Base-by-base conservation (phyloP, 2,888 invertebrate species). In the Caenorhabditis sulstoni region DNA sequence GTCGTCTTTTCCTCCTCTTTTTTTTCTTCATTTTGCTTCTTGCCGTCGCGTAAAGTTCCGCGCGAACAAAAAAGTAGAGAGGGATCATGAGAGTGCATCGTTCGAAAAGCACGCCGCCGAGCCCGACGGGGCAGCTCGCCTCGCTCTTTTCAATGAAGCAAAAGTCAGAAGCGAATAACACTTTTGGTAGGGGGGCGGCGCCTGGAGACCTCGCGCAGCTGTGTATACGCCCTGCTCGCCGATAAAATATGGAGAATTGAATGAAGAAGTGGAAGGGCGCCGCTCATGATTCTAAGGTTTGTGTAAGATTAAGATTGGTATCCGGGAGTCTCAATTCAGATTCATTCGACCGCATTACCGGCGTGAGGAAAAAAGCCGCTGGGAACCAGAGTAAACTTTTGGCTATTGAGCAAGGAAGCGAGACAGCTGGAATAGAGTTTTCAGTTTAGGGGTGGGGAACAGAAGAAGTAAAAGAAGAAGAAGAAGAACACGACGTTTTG, bases 181-280 rank as follows among this genome's bases (percentile, higher is more conserved):
- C 64, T 73, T 65, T 73, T 50, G 58, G 58, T 64, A 73, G 73
- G 73, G 73, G 73, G 73, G 73, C 73, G 73, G 73, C 73, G 73
- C 73, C 73, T 64, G 57, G 57, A 64, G 55, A 64, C 61, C 50
- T 64, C 49, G 22, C 41, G 39, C 66, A 39, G 37, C 16, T 67
- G 58, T 67, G 67, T 58, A 16, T 23, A 41, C 50, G 55, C n/a
- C n/a, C n/a, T n/a, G n/a, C 59, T 35, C 61, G 59, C 70, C 61
- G 61, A 61, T 70, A 73, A n/a, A n/a, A n/a, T 64, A 73, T 57
- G 29, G 29, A 58, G 64, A 62, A 58, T 50, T 64, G 64, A 62
- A 71, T 71, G 71, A 71, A 57, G 57, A 29, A 57, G 71, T 62
- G 47, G 55, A 57, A 55, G 57, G 57, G 44, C 37, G 23, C 22